These are phyloP conservation scores for Takifugu bimaculatus DNA, from an alignment of 2,113 vertebrate species.

Conservation along the genomic window DNA sequence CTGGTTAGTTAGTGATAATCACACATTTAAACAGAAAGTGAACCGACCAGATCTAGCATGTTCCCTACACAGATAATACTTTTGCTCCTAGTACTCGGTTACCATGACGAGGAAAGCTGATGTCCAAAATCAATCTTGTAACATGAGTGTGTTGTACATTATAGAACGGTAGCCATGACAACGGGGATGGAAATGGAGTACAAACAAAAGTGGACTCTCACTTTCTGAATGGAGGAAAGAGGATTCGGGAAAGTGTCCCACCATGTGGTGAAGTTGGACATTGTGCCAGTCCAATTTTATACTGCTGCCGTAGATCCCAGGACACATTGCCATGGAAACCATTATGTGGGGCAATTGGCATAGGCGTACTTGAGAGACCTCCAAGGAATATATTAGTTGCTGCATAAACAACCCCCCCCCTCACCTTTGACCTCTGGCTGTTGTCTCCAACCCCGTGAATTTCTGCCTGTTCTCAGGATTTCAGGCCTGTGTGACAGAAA, in stretches of 20 bases:
- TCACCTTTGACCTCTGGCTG: conserved; percentile 53
- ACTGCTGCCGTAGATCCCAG: conserved; percentile 42
- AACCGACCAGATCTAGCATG: no score
- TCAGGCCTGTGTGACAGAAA: conserved; percentile 43
- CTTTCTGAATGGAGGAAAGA: conserved; percentile 30
- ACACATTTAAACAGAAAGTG: no score
- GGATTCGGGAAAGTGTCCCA: conserved; percentile 41
- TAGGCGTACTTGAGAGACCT: conserved; percentile 64
- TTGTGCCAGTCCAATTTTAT: conserved; percentile 51
- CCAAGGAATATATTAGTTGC: conserved; percentile 66
- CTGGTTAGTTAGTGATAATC: no score
- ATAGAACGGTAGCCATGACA: conserved; percentile 5
- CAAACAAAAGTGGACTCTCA: conserved; percentile 42
- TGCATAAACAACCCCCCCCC: conserved; percentile 40
- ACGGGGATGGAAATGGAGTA: conserved; percentile 20
- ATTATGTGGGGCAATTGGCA: conserved; percentile 69
- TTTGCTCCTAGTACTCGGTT: no score
- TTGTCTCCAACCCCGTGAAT: conserved; percentile 48
- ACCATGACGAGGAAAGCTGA: no score
- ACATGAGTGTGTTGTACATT: no score
- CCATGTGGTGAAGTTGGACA: conserved; percentile 54
- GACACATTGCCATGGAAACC: conserved; percentile 69
- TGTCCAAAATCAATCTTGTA: no score
- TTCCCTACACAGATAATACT: no score
- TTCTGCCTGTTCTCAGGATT: conserved; percentile 48